Conservation (phyloP, 1,140 invertebrate genomes). For the Muscidifurax raptorellus region DNA sequence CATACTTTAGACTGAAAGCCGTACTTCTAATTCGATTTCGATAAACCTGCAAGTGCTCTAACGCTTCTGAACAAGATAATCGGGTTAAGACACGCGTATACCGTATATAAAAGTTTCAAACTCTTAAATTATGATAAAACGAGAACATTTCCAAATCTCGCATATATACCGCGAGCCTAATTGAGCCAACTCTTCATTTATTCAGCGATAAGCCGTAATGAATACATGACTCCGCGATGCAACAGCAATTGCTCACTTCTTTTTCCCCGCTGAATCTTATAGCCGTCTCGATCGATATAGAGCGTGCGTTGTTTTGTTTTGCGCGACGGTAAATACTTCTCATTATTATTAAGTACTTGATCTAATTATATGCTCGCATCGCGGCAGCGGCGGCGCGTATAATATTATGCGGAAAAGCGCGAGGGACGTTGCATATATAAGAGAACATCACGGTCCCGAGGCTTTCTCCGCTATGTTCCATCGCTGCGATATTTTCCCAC, state of each 20-base stretch:
- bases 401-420: too few species aligned
- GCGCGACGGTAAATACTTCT: not conserved
- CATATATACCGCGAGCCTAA: too few species aligned
- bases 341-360: conserved; percentile 36
- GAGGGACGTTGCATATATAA: not conserved
- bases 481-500: conserved; percentile 22
- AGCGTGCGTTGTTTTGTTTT: not conserved
- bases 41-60: conserved; percentile 12
- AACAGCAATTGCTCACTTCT: too few species aligned
- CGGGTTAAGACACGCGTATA: not conserved
- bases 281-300: not conserved
- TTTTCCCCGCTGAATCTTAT: not conserved
- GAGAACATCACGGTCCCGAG: not conserved
- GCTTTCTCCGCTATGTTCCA: not conserved
- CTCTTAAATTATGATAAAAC: not conserved
- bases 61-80: not conserved
- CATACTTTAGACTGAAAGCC: not conserved
- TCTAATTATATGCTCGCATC: conserved; percentile 29
- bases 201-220: too few species aligned
- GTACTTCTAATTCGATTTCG: not conserved
- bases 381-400: too few species aligned
- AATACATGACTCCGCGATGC: too few species aligned
- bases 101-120: not conserved
- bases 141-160: not conserved
- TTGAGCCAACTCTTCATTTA: too few species aligned